Evolutionary conservation across 2,113 vertebrate genomes (phyloP), one percentile per base, ranked within the genome.

Genomic region (Mesitornis unicolor): DNA sequence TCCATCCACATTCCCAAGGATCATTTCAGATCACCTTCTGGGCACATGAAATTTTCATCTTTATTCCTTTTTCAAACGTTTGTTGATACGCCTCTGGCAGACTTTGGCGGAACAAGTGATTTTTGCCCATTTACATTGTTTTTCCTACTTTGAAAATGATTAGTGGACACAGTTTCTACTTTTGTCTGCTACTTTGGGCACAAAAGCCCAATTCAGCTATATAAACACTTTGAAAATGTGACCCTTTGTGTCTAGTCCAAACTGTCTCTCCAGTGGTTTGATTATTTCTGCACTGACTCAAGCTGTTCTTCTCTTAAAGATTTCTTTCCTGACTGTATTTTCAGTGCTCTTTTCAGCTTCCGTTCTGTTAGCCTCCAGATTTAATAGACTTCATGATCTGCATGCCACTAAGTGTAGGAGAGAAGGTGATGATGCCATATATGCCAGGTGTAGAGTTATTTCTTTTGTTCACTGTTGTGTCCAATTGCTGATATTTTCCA

Each of bases 171-270:
- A 56, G 48, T 91, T 94, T 91, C 80, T 79, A 87, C 69, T 93
- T 94, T 91, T 60, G 87, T 94, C 60, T 93, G 48, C 80, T 70
- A 16, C 89, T 94, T 91, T 47, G 42, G 50, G 71, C 86, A 88
- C 67, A 81, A 69, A 93, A 91, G 22, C 50, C 42, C 28, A 51
- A 80, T 84, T 93, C 94, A 92, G 36, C 16, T 26, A 13, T 36
- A 16, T 78, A 85, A 86, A 92, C 74, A 16, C 73, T 93, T 95
- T 92, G 84, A 96, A 97, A 97, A 94, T 91, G 29, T 95, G 80
- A 68, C 54, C 54, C 31, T 80, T 90, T 93, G 40, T 96, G 71
- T 89, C 87, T 96, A 42, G 35, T 96, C 93, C 92, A 93, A 95
- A 45, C 42, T 57, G 65, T 61, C 65, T 91, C 80, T 97, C 75